These are phyloP conservation scores for Meghimatium bilineatum DNA, from an alignment of 2,888 invertebrate genomes.

Conservation along the genomic window DNA sequence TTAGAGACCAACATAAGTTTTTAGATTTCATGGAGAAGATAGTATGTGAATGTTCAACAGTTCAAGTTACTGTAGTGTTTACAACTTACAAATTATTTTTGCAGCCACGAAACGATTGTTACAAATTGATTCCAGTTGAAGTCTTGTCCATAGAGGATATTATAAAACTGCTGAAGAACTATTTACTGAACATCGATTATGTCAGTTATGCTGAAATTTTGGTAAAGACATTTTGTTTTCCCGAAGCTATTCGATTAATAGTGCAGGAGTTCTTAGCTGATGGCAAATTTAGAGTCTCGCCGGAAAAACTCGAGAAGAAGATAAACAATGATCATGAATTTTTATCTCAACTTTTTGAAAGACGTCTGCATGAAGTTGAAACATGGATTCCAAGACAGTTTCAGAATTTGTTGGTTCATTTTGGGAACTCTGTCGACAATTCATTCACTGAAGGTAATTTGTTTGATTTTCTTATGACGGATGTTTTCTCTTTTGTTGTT, in stretches of 20 bases:
- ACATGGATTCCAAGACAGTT: background rate
- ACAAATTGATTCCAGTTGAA: background rate
- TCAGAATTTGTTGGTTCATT: constrained; percentile 3
- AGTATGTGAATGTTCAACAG: background rate
- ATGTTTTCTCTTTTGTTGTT: too few relatives aligned
- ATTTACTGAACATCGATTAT: background rate
- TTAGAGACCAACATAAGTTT: background rate
- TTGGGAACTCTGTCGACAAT: constrained; percentile 30
- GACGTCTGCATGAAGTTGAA: constrained; percentile 6
- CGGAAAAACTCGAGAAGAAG: constrained; percentile 25
- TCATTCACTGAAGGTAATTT: constrained; percentile 38
- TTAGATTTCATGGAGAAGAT: background rate
- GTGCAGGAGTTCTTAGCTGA: constrained; percentile 11
- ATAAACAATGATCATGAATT: background rate
- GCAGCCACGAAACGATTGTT: too few relatives aligned
- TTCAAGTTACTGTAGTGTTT: constrained; percentile 4
- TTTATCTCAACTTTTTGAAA: constrained; percentile 10
- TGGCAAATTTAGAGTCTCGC: constrained; percentile 3
- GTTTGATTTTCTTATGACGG: too few relatives aligned
- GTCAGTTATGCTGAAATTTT: constrained; percentile 24
- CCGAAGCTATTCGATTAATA: constrained; percentile 30
- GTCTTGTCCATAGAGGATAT: constrained; percentile 22
- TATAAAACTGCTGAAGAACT: background rate
- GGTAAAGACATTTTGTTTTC: constrained; percentile 18
- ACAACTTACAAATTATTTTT: constrained; percentile 25